Evolutionary conservation across 2,797 vertebrate species (phyloP).

Genomic region (Manis crassicaudata): DNA sequence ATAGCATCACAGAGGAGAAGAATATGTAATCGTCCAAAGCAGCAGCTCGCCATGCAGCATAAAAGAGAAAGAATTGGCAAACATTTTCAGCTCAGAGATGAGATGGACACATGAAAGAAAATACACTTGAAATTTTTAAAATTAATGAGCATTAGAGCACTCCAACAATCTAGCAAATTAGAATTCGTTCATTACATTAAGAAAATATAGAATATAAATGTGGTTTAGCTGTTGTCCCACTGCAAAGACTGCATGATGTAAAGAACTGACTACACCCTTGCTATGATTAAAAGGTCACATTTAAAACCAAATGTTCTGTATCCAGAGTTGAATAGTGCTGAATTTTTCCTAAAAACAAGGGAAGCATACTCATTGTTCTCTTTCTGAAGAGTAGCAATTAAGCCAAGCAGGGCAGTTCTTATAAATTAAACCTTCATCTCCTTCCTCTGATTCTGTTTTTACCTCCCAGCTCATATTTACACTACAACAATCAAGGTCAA

Average conservation of each 20-base stretch:
- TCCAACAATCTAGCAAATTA: slow-evolving; percentile 12
- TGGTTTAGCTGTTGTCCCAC: neutral
- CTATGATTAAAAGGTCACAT: slow-evolving; percentile 50
- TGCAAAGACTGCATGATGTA: neutral
- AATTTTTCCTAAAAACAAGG: slow-evolving; percentile 55
- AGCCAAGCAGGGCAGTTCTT: slow-evolving; percentile 20
- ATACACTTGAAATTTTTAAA: slow-evolving; percentile 46
- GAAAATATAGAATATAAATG: neutral
- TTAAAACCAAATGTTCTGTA: slow-evolving; percentile 51
- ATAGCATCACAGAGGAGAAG: slow-evolving; percentile 5
- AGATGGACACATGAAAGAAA: slow-evolving; percentile 17
- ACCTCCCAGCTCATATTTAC: neutral
- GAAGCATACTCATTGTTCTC: slow-evolving; percentile 24
- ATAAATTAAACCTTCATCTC: slow-evolving; percentile 49
- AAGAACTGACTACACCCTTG: neutral
- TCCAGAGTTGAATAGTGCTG: neutral
- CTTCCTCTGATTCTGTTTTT: slow-evolving; percentile 43
- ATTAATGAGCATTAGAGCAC: slow-evolving; percentile 48
- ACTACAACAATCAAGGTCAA: slow-evolving; percentile 46
- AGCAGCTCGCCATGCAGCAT: neutral
- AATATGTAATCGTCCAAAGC: slow-evolving; percentile 33
- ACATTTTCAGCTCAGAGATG: slow-evolving; percentile 57
- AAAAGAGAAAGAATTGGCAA: slow-evolving; percentile 67
- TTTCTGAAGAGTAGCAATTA: slow-evolving; percentile 57
- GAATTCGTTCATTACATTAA: slow-evolving; percentile 13